These are phyloP conservation scores for Podargus strigoides DNA, from an alignment of 2,797 vertebrate species.

Conservation along the genomic window DNA sequence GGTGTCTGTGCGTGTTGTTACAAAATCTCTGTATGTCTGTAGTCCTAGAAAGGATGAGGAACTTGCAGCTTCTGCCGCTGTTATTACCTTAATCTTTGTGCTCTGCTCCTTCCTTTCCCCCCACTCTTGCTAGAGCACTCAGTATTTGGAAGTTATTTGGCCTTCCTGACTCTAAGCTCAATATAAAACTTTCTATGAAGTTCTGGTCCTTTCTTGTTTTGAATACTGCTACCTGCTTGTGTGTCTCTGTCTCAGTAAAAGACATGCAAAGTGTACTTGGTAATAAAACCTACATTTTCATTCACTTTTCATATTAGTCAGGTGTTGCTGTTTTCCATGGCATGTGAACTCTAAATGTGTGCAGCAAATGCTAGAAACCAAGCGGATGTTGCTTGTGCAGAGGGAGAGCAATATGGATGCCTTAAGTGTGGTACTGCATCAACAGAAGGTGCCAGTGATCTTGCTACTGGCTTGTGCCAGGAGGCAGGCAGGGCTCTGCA, in stretches of 20 bases:
- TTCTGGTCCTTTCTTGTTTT: background rate
- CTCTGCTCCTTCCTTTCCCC: background rate
- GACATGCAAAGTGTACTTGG: background rate
- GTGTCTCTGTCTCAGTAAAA: background rate
- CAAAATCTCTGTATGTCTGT: background rate
- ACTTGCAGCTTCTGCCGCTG: background rate
- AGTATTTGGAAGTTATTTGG: background rate
- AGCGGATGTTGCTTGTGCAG: background rate
- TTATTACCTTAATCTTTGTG: background rate
- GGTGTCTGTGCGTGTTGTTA: background rate
- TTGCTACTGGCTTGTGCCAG: background rate
- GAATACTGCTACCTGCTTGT: background rate
- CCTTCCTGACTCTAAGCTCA: background rate
- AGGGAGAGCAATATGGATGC: background rate
- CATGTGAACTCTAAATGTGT: background rate
- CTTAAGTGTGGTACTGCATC: background rate
- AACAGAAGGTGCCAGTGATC: background rate
- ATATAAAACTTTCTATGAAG: background rate
- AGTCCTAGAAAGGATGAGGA: background rate
- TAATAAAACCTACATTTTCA: background rate
- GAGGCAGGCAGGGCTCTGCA: background rate
- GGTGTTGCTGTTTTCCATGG: background rate
- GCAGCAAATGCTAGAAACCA: background rate
- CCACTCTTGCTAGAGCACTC: background rate
- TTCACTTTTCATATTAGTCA: background rate